A percentile compares a stretch with the other conserved stretches of the same genome.
phyloP scores from a whole-genome alignment of 2,797 vertebrate genomes.

The Lacerta agilis region DNA sequence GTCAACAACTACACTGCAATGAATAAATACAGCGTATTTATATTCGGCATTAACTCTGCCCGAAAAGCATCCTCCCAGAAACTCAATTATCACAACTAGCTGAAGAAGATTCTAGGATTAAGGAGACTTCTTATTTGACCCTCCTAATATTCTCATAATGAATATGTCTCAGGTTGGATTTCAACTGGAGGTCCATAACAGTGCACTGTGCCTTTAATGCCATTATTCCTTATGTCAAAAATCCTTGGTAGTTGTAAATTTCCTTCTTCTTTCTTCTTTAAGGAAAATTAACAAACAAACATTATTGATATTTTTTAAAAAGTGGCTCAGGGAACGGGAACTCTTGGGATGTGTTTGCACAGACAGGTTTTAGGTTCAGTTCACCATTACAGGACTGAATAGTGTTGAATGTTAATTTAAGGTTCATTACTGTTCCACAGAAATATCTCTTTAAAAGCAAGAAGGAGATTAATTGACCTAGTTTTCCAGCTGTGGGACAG shows the following conservation, averaged over 20 bases:
- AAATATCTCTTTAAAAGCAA: no score
- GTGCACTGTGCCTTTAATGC: slow-evolving; percentile 7
- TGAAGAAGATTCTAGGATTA: not conserved
- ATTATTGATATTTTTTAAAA: accelerated
- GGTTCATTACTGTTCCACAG: no score
- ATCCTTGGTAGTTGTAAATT: slow-evolving; percentile 61
- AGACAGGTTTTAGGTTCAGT: accelerated
- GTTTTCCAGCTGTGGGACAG: no score
- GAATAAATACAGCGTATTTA: slow-evolving; percentile 50
- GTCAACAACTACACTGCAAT: slow-evolving; percentile 55
- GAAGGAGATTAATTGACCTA: no score
- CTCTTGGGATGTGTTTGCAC: not conserved
- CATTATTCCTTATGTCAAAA: slow-evolving; percentile 32
- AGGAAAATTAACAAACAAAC: slow-evolving; percentile 39
- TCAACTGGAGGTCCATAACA: not conserved
- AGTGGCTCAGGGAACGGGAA: not conserved
- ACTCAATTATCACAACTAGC: slow-evolving; percentile 29
- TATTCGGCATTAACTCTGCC: slow-evolving; percentile 18
- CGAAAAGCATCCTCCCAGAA: not conserved
- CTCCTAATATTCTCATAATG: not conserved
- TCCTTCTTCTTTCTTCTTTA: slow-evolving; percentile 42
- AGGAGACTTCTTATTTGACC: slow-evolving; percentile 1
- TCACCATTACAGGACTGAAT: not conserved
- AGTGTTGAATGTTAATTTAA: no score
- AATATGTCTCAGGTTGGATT: not conserved